These are phyloP conservation scores for Morpho helenor DNA, from an alignment of 2,888 invertebrate species.

Conservation along the genomic window DNA sequence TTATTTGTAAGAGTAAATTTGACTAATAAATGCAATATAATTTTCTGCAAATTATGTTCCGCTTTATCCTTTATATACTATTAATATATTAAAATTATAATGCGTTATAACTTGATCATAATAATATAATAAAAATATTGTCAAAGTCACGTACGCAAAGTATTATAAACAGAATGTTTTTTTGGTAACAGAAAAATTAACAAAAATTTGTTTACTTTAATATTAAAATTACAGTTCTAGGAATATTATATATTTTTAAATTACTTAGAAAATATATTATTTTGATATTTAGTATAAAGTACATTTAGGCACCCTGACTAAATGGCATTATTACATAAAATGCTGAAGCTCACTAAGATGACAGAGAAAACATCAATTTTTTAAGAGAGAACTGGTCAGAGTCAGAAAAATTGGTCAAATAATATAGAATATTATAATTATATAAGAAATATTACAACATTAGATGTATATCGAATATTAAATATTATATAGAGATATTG, in stretches of 20 bases:
- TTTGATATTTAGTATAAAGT: conserved; percentile 8
- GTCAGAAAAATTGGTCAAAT: conserved; percentile 26
- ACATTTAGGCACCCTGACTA: conserved; percentile 44
- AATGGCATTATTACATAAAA: conserved; percentile 32
- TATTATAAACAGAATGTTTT: not conserved
- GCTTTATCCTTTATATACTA: not conserved
- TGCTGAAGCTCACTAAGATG: conserved; percentile 7
- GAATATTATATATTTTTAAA: not conserved
- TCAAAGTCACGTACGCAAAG: conserved; percentile 63
- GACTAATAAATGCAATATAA: no score
- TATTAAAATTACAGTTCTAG: not conserved
- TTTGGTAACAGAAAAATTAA: not conserved
- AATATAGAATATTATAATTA: conserved; percentile 13
- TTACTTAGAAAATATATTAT: conserved; percentile 4
- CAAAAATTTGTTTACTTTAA: not conserved
- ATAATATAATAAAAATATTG: conserved; percentile 49
- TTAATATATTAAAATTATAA: conserved; percentile 1
- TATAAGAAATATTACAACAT: conserved; percentile 5
- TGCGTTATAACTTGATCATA: no score
- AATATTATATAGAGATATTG: conserved; percentile 34
- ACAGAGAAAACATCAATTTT: not conserved
- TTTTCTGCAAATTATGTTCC: no score
- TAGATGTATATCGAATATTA: conserved; percentile 33
- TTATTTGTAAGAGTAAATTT: no score
- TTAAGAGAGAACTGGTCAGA: conserved; percentile 16